Conservation (phyloP, 2,888 invertebrate species). For the Muschampia plurimacula region DNA sequence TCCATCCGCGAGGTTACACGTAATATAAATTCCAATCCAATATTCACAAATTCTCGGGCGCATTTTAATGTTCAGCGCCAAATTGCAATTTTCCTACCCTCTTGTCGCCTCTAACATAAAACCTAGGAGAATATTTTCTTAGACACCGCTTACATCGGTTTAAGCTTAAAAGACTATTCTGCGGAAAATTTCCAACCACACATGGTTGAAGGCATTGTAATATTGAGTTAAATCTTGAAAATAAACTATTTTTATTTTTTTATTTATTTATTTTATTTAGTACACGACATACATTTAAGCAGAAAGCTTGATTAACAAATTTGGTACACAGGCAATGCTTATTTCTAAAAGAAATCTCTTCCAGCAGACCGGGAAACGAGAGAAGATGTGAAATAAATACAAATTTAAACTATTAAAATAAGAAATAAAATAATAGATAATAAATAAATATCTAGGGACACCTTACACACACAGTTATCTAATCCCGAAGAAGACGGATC, state of each 20-base stretch:
- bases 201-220: background rate
- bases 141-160: constrained; percentile 43
- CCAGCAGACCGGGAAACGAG: too few relatives aligned
- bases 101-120: constrained; percentile 62
- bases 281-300: too few relatives aligned
- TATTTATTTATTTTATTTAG: too few relatives aligned
- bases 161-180: constrained; percentile 32
- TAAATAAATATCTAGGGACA: too few relatives aligned
- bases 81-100: constrained; percentile 74
- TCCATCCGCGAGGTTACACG: constrained; percentile 59
- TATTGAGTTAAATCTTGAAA: background rate
- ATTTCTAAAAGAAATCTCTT: too few relatives aligned
- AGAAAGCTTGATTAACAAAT: too few relatives aligned
- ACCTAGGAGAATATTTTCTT: constrained; percentile 54
- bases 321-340: too few relatives aligned
- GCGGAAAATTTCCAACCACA: constrained; percentile 11
- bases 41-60: constrained; percentile 79
- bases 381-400: too few relatives aligned
- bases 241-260: background rate
- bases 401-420: too few relatives aligned
- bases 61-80: constrained; percentile 72
- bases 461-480: too few relatives aligned
- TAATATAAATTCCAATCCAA: constrained; percentile 84
- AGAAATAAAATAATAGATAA: too few relatives aligned
- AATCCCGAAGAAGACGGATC: too few relatives aligned